Conservation (phyloP, 2,888 invertebrate species). For the Dolomedes plantarius region DNA sequence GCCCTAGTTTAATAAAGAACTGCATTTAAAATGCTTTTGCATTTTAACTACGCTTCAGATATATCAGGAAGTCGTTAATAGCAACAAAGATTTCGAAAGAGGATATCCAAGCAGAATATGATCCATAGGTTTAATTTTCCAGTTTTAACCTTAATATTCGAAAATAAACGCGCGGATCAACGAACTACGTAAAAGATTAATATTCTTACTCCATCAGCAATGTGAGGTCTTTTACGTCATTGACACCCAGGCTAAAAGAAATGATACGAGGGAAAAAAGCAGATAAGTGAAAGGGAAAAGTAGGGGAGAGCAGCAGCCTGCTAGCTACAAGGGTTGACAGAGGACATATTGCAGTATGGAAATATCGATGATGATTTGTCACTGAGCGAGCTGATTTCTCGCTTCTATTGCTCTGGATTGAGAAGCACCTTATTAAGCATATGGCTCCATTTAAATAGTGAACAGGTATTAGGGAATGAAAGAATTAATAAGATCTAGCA, state of each 20-base stretch:
- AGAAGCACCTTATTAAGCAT: no score
- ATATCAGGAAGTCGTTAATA: no score
- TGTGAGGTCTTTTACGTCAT: not conserved
- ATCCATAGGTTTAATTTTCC: not conserved
- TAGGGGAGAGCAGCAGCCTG: not conserved
- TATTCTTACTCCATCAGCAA: conserved; percentile 1
- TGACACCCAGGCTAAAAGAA: not conserved
- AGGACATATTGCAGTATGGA: conserved; percentile 56
- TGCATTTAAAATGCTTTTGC: no score
- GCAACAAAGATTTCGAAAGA: no score
- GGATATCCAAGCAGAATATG: no score
- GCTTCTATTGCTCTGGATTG: not conserved
- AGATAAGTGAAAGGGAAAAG: not conserved
- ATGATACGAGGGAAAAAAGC: not conserved
- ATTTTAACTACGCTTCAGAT: no score
- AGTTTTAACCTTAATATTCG: not conserved
- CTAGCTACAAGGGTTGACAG: conserved; percentile 17
- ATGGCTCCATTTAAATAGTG: no score
- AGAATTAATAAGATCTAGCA: no score
- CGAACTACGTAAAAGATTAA: not conserved
- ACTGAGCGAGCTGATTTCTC: conserved; percentile 5
- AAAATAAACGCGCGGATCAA: conserved; percentile 2
- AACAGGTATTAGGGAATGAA: no score
- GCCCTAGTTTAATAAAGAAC: no score
- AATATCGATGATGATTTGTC: conserved; percentile 52